Evolutionary conservation across 1,140 invertebrate species (phyloP), one percentile per base, ranked within the genome.

Genomic region (Dolichoris vasculosae): DNA sequence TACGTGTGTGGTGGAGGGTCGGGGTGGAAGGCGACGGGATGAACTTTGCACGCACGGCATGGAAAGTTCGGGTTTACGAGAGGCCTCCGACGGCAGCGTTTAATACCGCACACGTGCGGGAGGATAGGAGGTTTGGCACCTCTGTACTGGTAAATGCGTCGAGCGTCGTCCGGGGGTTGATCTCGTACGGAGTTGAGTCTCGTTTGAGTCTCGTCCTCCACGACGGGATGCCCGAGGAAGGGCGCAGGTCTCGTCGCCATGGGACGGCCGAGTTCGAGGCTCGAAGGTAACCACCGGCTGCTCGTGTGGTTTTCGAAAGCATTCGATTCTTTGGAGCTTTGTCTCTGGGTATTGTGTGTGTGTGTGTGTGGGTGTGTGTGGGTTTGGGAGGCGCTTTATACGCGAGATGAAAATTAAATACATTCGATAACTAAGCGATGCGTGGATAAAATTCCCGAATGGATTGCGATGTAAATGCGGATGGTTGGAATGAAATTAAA

Each of bases 31-130:
- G 7, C 26, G 26, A 35, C 23, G 38, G 35, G 35, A n/a, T 71
- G 32, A 80, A 80, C 38, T 80, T 67, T 69, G 59, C 64, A 23
- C 30, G 20, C 43, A 15, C 32, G 43, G 63, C 64, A 7, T 6
- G 79, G 64, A 71, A 71, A 81, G 35, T 71, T 51, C 30, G 69
- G 46, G 69, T 82, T 82, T 73, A 71, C 80, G 80, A 82, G 80
- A 35, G 69, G 80, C 48, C 67, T 55, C 20, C 38, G 59, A 4
- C 59, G 51, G 59, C 38, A 23, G 32, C 67, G 80, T 82, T 82
- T 82, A 82, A 82, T 82, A 69, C 46, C 76, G 67, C 69, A 71
- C 80, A 82, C 64, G 80, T 82, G 80, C 30, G 40, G 4, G 23
- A 2, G 23, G 55, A 59, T 59, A 59, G 4, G 55, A 51, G 15